Base-by-base conservation (phyloP, 2,113 vertebrate genomes). In the Cebus imitator region DNA sequence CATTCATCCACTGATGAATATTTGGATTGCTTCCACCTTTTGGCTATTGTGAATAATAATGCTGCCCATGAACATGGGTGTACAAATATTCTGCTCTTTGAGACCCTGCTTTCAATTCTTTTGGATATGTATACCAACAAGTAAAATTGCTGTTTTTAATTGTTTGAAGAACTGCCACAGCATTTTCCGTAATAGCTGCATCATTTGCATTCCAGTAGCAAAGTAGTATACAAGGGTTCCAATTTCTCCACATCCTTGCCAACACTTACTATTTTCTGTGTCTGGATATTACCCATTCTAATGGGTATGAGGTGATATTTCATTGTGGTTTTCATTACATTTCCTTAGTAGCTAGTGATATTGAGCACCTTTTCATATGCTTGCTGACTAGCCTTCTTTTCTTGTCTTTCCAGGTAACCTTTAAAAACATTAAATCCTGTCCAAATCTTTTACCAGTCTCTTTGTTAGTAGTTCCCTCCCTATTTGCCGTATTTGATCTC, bases 351-450 rank as follows among this genome's bases (percentile, higher is more conserved):
- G 23, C 75, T 88, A 78, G 13, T 52, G 30, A 55, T 80, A 37
- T 5, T 66, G 37, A 89, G 18, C 20, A 72, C 84, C 70, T 88
- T 92, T 88, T 64, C 58, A 76, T 37, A 45, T 70, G 18, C 82
- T 84, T 94, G 25, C 68, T 91, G 35, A 27, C 83, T 35, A 66
- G 18, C 45, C 48, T 0, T 73, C 43, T 83, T 66, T 68, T 66
- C 18, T 66, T 82, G 37, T 55, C 76, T 91, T 91, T 96, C 10
- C 37, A 84, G 17, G 40, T 45, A 90, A 81, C 43, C 37, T 76
- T 68, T 64, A 64, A 55, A 92, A 91, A 79, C 57, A 32, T 87
- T 95, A 78, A 72, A 81, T 90, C 83, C 37, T 89, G 43, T n/a
- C 35, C 25, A 78, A 61, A 37, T 83, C 30, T 64, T 79, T n/a